Base-by-base conservation (phyloP, 2,113 vertebrate species). In the Podilymbus podiceps region DNA sequence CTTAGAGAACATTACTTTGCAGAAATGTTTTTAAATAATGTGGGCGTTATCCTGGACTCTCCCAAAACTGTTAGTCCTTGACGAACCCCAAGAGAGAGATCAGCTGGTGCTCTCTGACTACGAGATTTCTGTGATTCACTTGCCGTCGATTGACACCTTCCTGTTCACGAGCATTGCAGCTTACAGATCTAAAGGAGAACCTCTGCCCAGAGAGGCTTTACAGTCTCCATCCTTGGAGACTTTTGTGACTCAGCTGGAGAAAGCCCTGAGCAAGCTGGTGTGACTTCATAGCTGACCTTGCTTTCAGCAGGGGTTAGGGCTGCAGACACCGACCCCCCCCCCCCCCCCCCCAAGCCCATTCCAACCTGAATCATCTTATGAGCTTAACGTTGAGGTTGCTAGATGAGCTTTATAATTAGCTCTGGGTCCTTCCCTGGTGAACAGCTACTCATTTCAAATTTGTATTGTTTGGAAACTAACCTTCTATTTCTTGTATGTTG, bases 111-210 rank as follows among this genome's bases (percentile, higher is more conserved):
- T 27, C 15, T 31, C 44, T 7, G 27, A n/a, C 44, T 15, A 1
- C 49, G 71, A 31, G 15, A 27, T 35, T 49, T 19, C 87, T 59
- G 44, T 11, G n/a, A 15, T 44, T 82, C 24, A 4, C 11, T 44
- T 86, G 44, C 33, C 24, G 15, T 16, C 2, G 0, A 5, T 10
- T 1, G 0, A 56, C 8, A 4, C 28, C 21, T 73, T 56, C 20
- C 33, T 49, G 4, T 21, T 56, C 31, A 3, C 8, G 25, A 40
- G 19, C 7, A 15, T 9, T n/a, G 8, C 25, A 55, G 0, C 15
- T 42, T 2, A 5, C 0, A 3, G 83, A 33, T 24, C 55, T 58
- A 68, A 75, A n/a, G 62, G 33, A 74, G 52, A 47, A n/a, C 42
- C 23, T 77, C 60, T 91, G n/a, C 59, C 50, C 33, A 8, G 46